A percentile compares a stretch with the other conserved stretches of the same genome.
These are phyloP conservation scores for Podargus strigoides DNA, from an alignment of 2,797 vertebrate species.

Conservation along the genomic window DNA sequence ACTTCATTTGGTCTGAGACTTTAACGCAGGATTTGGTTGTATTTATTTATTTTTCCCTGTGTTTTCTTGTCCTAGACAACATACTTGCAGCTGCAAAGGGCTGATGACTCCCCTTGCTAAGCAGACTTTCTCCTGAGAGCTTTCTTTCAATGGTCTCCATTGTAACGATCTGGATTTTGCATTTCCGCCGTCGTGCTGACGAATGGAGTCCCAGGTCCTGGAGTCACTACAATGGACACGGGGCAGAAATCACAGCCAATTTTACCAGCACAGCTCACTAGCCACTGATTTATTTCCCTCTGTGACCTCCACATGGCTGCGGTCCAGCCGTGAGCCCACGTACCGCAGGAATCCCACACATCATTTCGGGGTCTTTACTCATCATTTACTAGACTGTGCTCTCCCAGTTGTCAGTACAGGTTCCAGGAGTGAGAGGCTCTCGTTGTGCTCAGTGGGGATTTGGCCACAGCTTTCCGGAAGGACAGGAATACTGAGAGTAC, in stretches of 20 bases:
- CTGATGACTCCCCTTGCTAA: conserved; percentile 36
- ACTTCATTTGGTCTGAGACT: conserved; percentile 21
- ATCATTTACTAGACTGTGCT: background rate
- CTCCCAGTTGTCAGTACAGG: background rate
- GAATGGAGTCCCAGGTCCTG: background rate
- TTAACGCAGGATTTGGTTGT: background rate
- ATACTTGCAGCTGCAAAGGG: conserved; percentile 31
- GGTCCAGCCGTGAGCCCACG: background rate
- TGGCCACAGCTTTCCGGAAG: background rate
- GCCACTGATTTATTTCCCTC: conserved; percentile 53
- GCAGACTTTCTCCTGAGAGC: conserved; percentile 27
- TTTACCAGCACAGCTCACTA: background rate
- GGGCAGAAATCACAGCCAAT: conserved; percentile 43
- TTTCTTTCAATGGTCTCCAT: background rate
- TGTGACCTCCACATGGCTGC: background rate
- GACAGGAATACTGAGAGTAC: background rate
- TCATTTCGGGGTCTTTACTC: background rate
- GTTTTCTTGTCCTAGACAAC: conserved; percentile 48
- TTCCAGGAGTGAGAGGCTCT: background rate
- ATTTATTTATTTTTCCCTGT: conserved; percentile 14
- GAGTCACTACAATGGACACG: background rate
- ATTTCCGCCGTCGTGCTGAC: background rate
- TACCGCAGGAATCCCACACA: background rate
- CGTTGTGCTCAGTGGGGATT: background rate
- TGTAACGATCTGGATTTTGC: background rate